Conservation (phyloP, 2,888 invertebrate genomes). For the Tupiocoris notatus region DNA sequence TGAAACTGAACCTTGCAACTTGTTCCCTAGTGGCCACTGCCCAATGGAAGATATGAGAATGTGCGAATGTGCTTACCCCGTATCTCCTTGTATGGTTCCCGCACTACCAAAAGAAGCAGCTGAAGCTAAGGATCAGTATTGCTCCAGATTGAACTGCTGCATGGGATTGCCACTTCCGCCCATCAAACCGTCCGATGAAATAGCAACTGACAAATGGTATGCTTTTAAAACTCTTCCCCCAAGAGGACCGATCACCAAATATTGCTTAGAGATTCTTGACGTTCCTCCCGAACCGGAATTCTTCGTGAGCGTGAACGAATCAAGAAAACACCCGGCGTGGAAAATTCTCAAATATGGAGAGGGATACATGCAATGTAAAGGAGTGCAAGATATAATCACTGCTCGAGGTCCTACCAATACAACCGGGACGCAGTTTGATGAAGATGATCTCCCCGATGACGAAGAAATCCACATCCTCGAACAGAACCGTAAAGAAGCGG, state of each 20-base stretch:
- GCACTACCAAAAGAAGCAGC: slow-evolving; percentile 7
- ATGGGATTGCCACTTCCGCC: slow-evolving; percentile 46
- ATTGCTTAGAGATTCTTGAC: slow-evolving; percentile 40
- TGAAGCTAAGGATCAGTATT: slow-evolving; percentile 39
- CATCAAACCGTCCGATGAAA: not conserved
- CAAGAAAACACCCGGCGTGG: slow-evolving; percentile 36
- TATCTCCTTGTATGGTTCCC: slow-evolving; percentile 43
- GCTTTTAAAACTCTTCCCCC: slow-evolving; percentile 36
- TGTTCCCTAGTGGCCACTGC: slow-evolving; percentile 45
- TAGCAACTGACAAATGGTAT: slow-evolving; percentile 33
- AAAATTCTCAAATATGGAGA: slow-evolving; percentile 42
- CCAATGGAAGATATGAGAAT: slow-evolving; percentile 42
- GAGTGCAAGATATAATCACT: slow-evolving; percentile 32
- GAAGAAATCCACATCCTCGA: slow-evolving; percentile 24
- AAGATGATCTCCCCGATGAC: slow-evolving; percentile 37
- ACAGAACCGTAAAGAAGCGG: slow-evolving; percentile 18
- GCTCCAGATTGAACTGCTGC: slow-evolving; percentile 43
- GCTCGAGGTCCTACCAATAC: slow-evolving; percentile 31
- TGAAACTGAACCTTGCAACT: slow-evolving; percentile 30
- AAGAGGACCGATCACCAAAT: slow-evolving; percentile 42
- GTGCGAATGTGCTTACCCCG: slow-evolving; percentile 45
- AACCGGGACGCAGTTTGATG: slow-evolving; percentile 33
- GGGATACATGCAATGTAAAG: slow-evolving; percentile 42
- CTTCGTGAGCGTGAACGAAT: slow-evolving; percentile 12
- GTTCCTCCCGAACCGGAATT: slow-evolving; percentile 14